Conservation (phyloP, 2,113 vertebrate genomes). For the Ciconia boyciana region DNA sequence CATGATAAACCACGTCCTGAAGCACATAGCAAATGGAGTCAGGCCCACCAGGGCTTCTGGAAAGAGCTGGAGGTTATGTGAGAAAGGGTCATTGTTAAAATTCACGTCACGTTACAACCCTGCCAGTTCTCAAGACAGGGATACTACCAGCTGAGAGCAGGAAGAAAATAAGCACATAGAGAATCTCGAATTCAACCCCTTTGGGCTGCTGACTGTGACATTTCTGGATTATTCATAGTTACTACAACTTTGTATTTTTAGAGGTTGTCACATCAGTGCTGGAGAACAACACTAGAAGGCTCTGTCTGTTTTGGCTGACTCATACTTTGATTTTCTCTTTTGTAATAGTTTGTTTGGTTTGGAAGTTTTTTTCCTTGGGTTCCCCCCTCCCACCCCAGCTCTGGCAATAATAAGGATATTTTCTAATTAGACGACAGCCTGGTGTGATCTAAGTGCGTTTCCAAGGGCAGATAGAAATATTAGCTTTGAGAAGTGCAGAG, state of each 20-base stretch:
- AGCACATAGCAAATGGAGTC: background rate
- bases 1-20: background rate
- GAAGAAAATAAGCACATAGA: background rate
- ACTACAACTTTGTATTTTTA: background rate
- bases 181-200: background rate
- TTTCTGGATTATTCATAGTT: background rate
- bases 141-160: background rate
- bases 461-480: background rate
- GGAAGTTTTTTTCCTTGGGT: too few relatives aligned
- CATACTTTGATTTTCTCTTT: background rate
- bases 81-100: background rate
- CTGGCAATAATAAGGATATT: background rate
- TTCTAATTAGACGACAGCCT: background rate
- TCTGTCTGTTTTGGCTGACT: background rate
- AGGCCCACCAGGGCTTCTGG: background rate
- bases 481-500: background rate
- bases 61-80: background rate
- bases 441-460: background rate
- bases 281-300: background rate
- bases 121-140: background rate
- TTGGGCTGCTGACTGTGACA: background rate
- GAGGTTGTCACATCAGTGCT: background rate
- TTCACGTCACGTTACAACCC: background rate
- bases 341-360: background rate
- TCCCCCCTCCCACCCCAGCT: background rate